These are phyloP conservation scores for Anabas testudineus DNA, from an alignment of 2,797 vertebrate genomes.

Conservation along the genomic window DNA sequence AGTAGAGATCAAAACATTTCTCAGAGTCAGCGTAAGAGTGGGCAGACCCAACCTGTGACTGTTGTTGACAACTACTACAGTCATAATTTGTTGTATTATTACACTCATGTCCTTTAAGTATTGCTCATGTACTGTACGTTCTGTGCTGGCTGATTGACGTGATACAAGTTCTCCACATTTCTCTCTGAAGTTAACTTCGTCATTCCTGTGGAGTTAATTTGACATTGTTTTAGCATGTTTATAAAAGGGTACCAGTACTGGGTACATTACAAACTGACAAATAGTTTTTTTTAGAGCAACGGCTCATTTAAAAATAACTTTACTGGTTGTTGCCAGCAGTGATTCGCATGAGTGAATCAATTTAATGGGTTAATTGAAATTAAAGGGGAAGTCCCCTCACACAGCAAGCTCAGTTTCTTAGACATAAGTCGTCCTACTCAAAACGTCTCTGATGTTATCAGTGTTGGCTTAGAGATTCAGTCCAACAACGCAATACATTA, in stretches of 20 bases:
- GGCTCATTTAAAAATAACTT: conserved; percentile 3
- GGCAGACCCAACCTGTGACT: conserved; percentile 38
- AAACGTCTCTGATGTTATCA: no score
- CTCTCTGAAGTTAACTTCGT: background rate
- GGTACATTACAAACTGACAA: no score
- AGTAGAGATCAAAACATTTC: conserved; percentile 14
- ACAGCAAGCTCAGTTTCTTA: no score
- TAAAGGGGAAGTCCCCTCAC: no score
- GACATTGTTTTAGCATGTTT: background rate
- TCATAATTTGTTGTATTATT: conserved; percentile 6
- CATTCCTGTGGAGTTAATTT: background rate
- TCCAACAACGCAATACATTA: no score
- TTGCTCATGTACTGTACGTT: background rate
- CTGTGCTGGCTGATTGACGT: no score
- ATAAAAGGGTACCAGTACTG: background rate
- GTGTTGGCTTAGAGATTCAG: no score
- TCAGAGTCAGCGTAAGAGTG: conserved; percentile 10
- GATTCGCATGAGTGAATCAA: background rate
- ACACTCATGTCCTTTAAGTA: background rate
- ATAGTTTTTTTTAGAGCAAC: background rate
- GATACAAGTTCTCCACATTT: no score
- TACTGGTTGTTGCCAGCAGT: background rate
- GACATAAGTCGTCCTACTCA: no score
- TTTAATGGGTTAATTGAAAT: no score
- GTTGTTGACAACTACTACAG: no score